These are phyloP conservation scores for Rhinophrynus dorsalis DNA, from an alignment of 2,797 vertebrate species.

Conservation along the genomic window DNA sequence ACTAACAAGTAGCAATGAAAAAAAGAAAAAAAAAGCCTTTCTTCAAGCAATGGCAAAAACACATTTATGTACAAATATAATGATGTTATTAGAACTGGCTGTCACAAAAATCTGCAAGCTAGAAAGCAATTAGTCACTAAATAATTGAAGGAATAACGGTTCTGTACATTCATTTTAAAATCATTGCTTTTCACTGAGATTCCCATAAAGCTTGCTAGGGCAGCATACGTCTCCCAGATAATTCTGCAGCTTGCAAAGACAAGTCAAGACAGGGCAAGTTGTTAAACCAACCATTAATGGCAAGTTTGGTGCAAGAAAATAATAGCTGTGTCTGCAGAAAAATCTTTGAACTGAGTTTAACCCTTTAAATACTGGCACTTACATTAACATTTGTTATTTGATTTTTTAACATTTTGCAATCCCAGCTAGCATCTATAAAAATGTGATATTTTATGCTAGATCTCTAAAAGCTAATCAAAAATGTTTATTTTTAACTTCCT, in stretches of 20 bases:
- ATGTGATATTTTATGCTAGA: no score
- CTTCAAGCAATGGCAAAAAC: conserved; percentile 1
- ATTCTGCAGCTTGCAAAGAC: background rate
- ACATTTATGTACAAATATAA: background rate
- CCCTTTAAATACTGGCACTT: no score
- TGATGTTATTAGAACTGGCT: conserved; percentile 21
- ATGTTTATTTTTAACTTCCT: no score
- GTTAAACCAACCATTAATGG: background rate
- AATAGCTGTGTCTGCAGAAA: no score
- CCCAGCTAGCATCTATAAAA: no score
- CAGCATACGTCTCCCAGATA: background rate
- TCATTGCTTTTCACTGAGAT: conserved; percentile 42
- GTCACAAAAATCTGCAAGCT: conserved; percentile 3
- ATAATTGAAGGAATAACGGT: conserved; percentile 48
- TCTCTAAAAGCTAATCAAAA: no score
- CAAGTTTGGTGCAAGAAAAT: no score
- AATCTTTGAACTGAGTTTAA: no score
- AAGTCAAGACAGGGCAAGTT: background rate
- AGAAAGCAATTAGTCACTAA: conserved; percentile 32
- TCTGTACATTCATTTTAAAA: conserved; percentile 26
- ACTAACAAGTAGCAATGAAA: background rate
- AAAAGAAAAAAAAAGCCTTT: background rate
- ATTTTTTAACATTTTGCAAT: no score
- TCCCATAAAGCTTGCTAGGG: conserved; percentile 33
- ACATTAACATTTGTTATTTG: no score